phyloP scores from a whole-genome alignment of 2,888 invertebrate genomes.

The Eretmocerus hayati region DNA sequence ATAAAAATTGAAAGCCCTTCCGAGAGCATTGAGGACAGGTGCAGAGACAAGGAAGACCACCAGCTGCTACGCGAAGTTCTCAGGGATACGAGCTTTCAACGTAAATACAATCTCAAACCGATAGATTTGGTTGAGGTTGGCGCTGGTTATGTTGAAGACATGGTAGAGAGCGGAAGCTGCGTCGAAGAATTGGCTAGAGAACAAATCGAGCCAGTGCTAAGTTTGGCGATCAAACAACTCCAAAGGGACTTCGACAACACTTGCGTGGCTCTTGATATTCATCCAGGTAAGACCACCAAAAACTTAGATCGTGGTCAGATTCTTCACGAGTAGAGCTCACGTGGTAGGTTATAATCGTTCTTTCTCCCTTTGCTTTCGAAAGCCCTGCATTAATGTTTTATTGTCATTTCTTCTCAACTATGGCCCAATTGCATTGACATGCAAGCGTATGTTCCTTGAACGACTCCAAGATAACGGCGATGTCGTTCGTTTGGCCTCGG shows the following conservation, averaged over 20 bases:
- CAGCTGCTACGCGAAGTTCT: conserved; percentile 72
- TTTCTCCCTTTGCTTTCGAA: too few relatives aligned
- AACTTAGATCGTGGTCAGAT: too few relatives aligned
- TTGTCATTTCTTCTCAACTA: too few relatives aligned
- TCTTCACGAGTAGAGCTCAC: too few relatives aligned
- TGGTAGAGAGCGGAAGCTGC: conserved; percentile 60
- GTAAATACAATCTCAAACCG: conserved; percentile 73
- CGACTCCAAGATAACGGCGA: too few relatives aligned
- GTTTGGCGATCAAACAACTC: conserved; percentile 79
- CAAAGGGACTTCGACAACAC: conserved; percentile 79
- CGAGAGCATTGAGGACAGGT: not conserved
- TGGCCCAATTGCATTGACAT: too few relatives aligned
- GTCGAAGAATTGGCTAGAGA: conserved; percentile 59
- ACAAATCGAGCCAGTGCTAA: conserved; percentile 75
- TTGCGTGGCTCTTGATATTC: conserved; percentile 77
- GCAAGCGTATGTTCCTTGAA: too few relatives aligned
- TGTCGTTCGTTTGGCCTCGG: too few relatives aligned
- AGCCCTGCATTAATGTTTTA: too few relatives aligned
- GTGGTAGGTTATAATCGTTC: too few relatives aligned
- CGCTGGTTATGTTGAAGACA: conserved; percentile 49
- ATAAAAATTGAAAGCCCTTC: not conserved
- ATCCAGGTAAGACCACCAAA: conserved; percentile 65
- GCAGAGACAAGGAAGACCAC: conserved; percentile 50
- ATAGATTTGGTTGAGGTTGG: conserved; percentile 59
- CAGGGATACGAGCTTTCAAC: conserved; percentile 78